Percentiles rank a stretch among this genome's conserved stretches.
Evolutionary conservation across 2,113 vertebrate species (phyloP).

Genomic region (Bambusicola thoracicus): DNA sequence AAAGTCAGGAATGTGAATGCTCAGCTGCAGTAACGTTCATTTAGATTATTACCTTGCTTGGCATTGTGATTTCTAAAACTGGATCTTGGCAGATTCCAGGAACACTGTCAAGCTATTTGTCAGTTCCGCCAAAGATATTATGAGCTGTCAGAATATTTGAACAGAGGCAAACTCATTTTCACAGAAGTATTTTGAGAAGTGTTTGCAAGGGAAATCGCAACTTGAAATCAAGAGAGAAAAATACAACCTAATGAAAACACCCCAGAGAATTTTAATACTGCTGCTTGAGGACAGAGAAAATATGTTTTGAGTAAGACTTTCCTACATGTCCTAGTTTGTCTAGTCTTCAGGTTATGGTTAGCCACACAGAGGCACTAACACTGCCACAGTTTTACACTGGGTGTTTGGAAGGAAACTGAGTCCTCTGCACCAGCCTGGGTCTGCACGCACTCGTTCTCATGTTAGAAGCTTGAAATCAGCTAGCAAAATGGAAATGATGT

Average conservation of each 20-base stretch:
- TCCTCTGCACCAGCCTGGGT: not conserved
- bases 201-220: not conserved
- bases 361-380: not conserved
- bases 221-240: slow-evolving; percentile 1
- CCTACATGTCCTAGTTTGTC: not conserved
- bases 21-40: slow-evolving; percentile 17
- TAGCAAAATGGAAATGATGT: not conserved
- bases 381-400: not conserved
- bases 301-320: not conserved
- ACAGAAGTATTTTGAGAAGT: not conserved
- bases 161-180: slow-evolving; percentile 25
- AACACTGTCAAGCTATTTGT: slow-evolving; percentile 54
- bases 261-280: not conserved
- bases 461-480: not conserved
- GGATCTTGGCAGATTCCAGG: slow-evolving; percentile 57
- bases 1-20: not conserved
- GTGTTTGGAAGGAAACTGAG: not conserved
- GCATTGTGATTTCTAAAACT: slow-evolving; percentile 31
- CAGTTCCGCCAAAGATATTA: slow-evolving; percentile 51
- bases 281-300: not conserved
- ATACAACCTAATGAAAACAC: not conserved
- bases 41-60: slow-evolving; percentile 35
- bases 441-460: not conserved
- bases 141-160: slow-evolving; percentile 35
- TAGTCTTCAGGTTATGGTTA: not conserved